Evolutionary conservation across 2,888 invertebrate genomes (phyloP).

Genomic region (Hirtodrosophila confusa): DNA sequence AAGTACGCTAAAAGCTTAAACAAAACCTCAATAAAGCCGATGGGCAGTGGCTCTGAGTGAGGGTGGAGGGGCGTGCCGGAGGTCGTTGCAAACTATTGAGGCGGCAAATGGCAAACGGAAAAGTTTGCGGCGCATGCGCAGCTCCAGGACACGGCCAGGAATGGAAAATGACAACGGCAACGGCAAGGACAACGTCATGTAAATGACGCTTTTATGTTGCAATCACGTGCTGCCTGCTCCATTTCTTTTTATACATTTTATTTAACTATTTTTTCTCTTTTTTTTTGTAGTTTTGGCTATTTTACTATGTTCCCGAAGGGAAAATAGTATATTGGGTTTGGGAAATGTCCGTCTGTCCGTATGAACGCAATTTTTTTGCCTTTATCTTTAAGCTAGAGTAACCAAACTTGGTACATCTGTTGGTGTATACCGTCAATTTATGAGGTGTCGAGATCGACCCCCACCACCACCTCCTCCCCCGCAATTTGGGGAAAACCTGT

Average conservation of each 20-base stretch:
- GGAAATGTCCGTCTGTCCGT: too few relatives aligned
- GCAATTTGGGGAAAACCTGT: too few relatives aligned
- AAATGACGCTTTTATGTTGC: conserved; percentile 78
- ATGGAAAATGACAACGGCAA: conserved; percentile 22
- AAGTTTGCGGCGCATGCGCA: conserved; percentile 75
- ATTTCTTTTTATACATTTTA: conserved; percentile 8
- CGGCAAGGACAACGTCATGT: conserved; percentile 52
- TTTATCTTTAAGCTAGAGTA: too few relatives aligned
- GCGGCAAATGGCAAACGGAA: conserved; percentile 76
- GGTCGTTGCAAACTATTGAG: conserved; percentile 69
- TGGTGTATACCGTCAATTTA: too few relatives aligned
- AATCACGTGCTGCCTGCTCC: conserved; percentile 58
- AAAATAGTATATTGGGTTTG: too few relatives aligned
- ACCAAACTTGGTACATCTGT: too few relatives aligned
- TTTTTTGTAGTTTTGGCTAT: neutral
- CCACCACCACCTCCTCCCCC: too few relatives aligned
- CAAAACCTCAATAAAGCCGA: conserved; percentile 76
- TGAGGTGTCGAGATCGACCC: too few relatives aligned
- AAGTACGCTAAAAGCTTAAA: conserved; percentile 76
- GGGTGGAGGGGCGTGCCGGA: conserved; percentile 1
- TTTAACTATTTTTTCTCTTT: conserved; percentile 2
- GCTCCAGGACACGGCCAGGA: conserved; percentile 18
- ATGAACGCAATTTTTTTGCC: too few relatives aligned
- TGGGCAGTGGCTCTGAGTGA: conserved; percentile 33
- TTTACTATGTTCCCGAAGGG: too few relatives aligned